Base-by-base conservation (phyloP, 1,140 invertebrate genomes). In the Triops longicaudatus region DNA sequence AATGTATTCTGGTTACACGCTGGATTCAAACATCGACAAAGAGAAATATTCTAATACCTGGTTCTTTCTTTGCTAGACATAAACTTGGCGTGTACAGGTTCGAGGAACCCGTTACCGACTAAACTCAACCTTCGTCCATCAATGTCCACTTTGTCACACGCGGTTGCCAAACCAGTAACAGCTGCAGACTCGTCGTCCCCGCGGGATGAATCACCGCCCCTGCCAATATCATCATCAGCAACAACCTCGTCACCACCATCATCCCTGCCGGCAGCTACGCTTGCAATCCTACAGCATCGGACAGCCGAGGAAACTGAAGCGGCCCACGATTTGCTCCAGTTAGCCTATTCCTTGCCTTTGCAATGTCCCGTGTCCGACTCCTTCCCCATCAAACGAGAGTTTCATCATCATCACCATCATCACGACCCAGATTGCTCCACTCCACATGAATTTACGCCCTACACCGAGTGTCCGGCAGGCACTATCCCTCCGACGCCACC, bases 241-340 rank as follows among this genome's bases (percentile, higher is more conserved):
- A 5, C 74, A 22, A 75, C 37, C 41, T 0, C 26, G 10, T 11
- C 37, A 12, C 6, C 74, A 17, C 14, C 14, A 44, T 14, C 28
- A 50, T 3, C 26, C 22, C 27, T 12, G 73, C 37, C 71, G 2
- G 71, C 71, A 72, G 2, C 71, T 22, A 27, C 71, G 2, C 2
- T 73, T 4, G 73, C 73, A 27, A 27, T 73, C 73, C n/a, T 27
- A 27, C 27, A 73, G 37, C 17, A 27, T 14, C 72, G 81, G 12
- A 81, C 81, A 17, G 79, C 81, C 12, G 82, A 82, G 76, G 82
- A 82, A 79, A 82, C 81, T 2, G 82, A 82, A 75, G 82, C 81
- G 7, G 82, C 82, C 22, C 81, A 82, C 43, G 82, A 82, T 77
- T 79, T 82, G 11, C 79, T 82, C 5, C 81, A 82, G 78, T 78